Evolutionary conservation across 2,888 invertebrate genomes (phyloP).

Genomic region (Chaitophorus viminalis): DNA sequence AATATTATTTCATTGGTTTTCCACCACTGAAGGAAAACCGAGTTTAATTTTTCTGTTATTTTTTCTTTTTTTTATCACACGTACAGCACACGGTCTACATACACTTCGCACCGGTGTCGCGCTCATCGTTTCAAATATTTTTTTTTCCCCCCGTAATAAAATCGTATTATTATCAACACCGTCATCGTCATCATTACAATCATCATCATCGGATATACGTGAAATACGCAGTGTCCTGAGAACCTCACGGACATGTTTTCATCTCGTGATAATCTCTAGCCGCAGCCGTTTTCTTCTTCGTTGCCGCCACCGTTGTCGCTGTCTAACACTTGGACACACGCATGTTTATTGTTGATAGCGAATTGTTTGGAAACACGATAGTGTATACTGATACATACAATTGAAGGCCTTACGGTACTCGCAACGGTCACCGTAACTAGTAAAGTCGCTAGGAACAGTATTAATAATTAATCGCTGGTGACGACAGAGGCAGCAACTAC

Average conservation of each 20-base stretch:
- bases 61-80: neutral
- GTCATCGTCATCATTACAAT: neutral
- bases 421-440: neutral
- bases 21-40: neutral
- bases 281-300: neutral
- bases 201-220: neutral
- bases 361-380: slow-evolving; percentile 24
- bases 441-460: neutral
- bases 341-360: slow-evolving; percentile 26
- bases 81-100: neutral
- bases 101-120: neutral
- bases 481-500: too few species aligned
- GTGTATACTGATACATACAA: neutral
- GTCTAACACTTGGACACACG: neutral
- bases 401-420: neutral
- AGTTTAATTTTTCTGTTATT: neutral
- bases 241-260: slow-evolving; percentile 47
- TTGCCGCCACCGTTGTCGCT: neutral
- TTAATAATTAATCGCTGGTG: neutral
- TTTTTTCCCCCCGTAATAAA: neutral
- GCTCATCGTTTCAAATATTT: neutral
- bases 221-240: neutral
- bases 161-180: neutral
- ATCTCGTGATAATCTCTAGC: slow-evolving; percentile 36
- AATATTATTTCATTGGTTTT: too few species aligned